phyloP scores from a whole-genome alignment of 2,113 vertebrate species.

The Euleptes europaea region DNA sequence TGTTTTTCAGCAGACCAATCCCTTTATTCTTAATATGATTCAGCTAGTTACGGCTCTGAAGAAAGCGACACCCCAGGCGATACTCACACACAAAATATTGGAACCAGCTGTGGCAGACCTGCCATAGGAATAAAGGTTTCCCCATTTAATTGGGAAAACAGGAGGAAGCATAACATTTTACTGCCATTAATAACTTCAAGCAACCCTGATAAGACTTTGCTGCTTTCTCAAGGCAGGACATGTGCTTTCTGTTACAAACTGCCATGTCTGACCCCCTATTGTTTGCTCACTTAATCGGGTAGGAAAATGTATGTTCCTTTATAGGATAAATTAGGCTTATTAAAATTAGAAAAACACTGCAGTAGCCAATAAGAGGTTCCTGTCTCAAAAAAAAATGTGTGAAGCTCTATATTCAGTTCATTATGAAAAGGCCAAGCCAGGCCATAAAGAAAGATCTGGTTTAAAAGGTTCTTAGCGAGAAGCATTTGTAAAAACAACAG shows the following conservation, averaged over 20 bases:
- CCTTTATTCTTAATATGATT: constrained; percentile 71
- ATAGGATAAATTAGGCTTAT: constrained; percentile 79
- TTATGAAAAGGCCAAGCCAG: constrained; percentile 73
- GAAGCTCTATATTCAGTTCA: constrained; percentile 75
- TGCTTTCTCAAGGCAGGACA: constrained; percentile 80
- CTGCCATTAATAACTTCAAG: constrained; percentile 96
- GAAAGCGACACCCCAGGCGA: constrained; percentile 78
- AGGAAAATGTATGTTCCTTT: constrained; percentile 80
- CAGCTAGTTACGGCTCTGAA: constrained; percentile 66
- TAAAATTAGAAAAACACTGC: constrained; percentile 73
- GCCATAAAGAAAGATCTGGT: constrained; percentile 64
- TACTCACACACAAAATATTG: constrained; percentile 85
- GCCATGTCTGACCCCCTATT: constrained; percentile 80
- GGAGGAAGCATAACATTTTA: constrained; percentile 98
- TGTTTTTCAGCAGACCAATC: constrained; percentile 63
- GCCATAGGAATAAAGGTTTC: constrained; percentile 79
- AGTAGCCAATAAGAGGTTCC: constrained; percentile 73
- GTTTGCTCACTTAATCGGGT: constrained; percentile 82
- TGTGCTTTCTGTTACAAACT: constrained; percentile 90
- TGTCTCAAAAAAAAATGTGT: constrained; percentile 73
- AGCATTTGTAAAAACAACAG: constrained; percentile 64
- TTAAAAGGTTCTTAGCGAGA: constrained; percentile 65
- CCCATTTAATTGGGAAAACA: constrained; percentile 94
- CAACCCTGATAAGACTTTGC: constrained; percentile 79
- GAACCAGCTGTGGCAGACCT: constrained; percentile 88